Evolutionary conservation across 2,888 invertebrate species (phyloP), one percentile per base, ranked within the genome.

Genomic region (Melieria crassipennis): DNA sequence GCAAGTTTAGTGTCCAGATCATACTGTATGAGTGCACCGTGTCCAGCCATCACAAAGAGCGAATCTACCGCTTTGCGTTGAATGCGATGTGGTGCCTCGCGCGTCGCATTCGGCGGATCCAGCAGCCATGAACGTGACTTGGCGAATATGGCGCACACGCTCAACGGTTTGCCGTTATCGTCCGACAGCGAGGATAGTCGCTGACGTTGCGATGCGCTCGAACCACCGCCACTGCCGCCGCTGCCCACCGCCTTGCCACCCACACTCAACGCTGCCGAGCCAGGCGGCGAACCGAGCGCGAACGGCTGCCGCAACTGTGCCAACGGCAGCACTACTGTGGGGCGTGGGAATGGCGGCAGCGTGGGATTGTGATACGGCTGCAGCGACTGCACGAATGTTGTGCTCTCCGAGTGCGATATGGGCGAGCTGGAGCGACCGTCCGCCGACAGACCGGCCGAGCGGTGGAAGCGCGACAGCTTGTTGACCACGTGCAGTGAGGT

Each of bases 401-500:
- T 78, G 84, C 84, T 82, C 72, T 86, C 87, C 70, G 87, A 84
- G 77, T 87, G 86, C 57, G 84, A 85, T 30, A 87, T 85, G 9
- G 94, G 93, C 79, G 93, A 94, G 79, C 92, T 93, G 45, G 91
- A 91, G 75, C 94, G 89, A 4, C 92, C 90, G 61, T 90, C 90
- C 57, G 91, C 91, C 7, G 91, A 90, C 61, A 99, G 89, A 11
- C 99, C 99, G 73, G 99, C 98, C 78, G 97, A 97, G 81, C 97
- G 92, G 86, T 98, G 98, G 89, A 98, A 99, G 80, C 96, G 91
- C 76, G 97, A 97, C 83, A 97, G 90, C 78, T 96, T 91, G 88
- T 99, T 98, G 73, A 97, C 97, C 76, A 98, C 96, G 83, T 96
- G 93, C 73, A 95, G 91, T 72, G 94, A 93, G n/a, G 95, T 94